Percentiles rank a stretch among this genome's conserved stretches.
These are phyloP conservation scores for Harpalus rufipes DNA, from an alignment of 2,888 invertebrate genomes.

Conservation along the genomic window DNA sequence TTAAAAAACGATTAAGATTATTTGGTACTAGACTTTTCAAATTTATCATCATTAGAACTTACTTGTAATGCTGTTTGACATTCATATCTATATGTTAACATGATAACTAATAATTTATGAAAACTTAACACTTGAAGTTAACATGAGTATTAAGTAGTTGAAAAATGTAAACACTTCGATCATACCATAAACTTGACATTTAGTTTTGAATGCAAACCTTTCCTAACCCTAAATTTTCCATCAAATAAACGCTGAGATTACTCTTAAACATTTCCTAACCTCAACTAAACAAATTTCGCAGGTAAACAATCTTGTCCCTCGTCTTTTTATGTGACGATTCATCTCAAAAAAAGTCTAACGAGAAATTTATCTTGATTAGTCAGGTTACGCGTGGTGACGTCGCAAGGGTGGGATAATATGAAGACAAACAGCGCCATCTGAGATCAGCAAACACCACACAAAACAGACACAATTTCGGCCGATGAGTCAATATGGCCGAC, in stretches of 20 bases:
- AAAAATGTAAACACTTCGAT: neutral
- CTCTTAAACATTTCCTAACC: neutral
- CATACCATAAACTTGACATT: neutral
- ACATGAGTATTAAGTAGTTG: neutral
- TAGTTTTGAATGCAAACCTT: neutral
- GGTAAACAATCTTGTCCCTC: neutral
- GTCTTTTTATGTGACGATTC: neutral
- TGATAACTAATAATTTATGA: constrained; percentile 3
- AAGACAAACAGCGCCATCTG: constrained; percentile 40
- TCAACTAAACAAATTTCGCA: constrained; percentile 6
- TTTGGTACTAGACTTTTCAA: neutral
- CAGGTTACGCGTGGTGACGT: neutral
- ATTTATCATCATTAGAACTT: neutral
- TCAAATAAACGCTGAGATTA: neutral
- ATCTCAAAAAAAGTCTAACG: constrained; percentile 27
- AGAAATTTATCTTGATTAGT: constrained; percentile 51
- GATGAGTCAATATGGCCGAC: neutral
- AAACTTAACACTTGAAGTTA: neutral
- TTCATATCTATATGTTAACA: neutral
- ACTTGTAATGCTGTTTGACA: neutral
- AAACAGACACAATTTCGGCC: neutral
- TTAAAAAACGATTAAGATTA: constrained; percentile 2
- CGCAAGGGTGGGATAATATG: constrained; percentile 20
- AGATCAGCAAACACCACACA: neutral
- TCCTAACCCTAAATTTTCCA: neutral